Evolutionary conservation across 2,797 vertebrate genomes (phyloP).

Genomic region (Sebastes flavidus): DNA sequence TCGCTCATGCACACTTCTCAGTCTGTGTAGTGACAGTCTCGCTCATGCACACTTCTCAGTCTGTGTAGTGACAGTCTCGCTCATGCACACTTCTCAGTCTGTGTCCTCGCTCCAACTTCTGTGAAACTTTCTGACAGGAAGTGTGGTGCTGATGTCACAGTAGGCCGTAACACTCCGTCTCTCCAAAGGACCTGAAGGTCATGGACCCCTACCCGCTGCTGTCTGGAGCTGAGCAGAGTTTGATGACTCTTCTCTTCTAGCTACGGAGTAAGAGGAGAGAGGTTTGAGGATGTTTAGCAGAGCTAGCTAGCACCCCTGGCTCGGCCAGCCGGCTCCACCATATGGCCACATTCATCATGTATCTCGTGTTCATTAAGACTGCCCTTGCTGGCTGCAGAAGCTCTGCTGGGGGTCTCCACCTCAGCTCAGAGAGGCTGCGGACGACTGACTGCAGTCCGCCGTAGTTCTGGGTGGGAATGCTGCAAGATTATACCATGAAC

Average conservation of each 20-base stretch:
- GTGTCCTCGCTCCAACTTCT: slow-evolving; percentile 52
- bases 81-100: not conserved
- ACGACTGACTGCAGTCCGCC: slow-evolving; percentile 46
- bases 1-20: too few species aligned
- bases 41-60: too few species aligned
- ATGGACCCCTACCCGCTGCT: slow-evolving; percentile 79
- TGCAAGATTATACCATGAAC: slow-evolving; percentile 13
- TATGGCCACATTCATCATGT: slow-evolving; percentile 88
- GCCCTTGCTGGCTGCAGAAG: slow-evolving; percentile 80
- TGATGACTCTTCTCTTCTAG: slow-evolving; percentile 72
- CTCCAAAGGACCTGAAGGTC: slow-evolving; percentile 74
- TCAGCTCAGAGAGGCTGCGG: slow-evolving; percentile 62
- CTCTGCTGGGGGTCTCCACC: slow-evolving; percentile 75
- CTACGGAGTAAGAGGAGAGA: slow-evolving; percentile 60
- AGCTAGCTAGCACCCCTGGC: slow-evolving; percentile 77
- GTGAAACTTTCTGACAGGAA: slow-evolving; percentile 72
- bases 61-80: too few species aligned
- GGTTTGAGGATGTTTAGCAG: slow-evolving; percentile 49
- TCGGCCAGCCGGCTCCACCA: slow-evolving; percentile 83
- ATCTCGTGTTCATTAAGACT: slow-evolving; percentile 84
- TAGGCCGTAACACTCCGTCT: slow-evolving; percentile 59
- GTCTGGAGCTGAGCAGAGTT: slow-evolving; percentile 60
- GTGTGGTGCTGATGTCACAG: slow-evolving; percentile 61
- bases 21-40: too few species aligned
- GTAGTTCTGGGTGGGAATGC: slow-evolving; percentile 54